Base-by-base conservation (phyloP, 1,140 invertebrate species). In the Diprion similis region DNA sequence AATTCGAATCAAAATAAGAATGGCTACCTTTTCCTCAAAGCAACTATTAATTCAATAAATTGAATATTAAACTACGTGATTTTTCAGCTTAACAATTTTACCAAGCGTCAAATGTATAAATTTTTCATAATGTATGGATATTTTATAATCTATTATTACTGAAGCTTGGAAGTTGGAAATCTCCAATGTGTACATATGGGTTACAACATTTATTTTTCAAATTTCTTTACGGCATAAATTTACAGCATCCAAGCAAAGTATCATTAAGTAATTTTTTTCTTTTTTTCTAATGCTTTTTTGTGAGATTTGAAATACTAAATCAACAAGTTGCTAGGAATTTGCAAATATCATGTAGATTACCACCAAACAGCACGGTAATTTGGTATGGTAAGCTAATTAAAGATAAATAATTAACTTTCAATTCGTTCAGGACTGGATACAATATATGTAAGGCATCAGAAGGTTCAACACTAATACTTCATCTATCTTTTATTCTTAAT, bases 361-460 rank as follows among this genome's bases (percentile, higher is more conserved):
- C n/a, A 59, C n/a, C 11, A 13, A 59, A 4, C 11, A 59, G 51
- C 11, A 17, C 51, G 51, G 51, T 59, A 59, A 59, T 4, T 59
- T 0, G 11, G 51, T 59, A 15, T 37, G 24, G 6, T 37, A 37
- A 37, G 24, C 24, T 37, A 37, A 37, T 37, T 37, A 37, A 37
- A 37, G 24, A 37, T 37, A 37, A 37, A 37, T n/a, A n/a, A n/a
- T 37, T 37, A 37, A 59, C 51, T 59, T 59, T 59, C 11, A 59
- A 37, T 59, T 59, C 51, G n/a, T 59, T 7, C 3, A 59, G 9
- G 51, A 59, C 51, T 59, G 51, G n/a, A 59, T 59, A 59, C 51
- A 59, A 15, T 59, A 59, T 59, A 59, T 15, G 51, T 59, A 59
- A 59, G 51, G 51, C 51, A 59, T 59, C 51, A 59, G 51, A 59